Base-by-base conservation (phyloP, 2,113 vertebrate species). In the Tautogolabrus adspersus region DNA sequence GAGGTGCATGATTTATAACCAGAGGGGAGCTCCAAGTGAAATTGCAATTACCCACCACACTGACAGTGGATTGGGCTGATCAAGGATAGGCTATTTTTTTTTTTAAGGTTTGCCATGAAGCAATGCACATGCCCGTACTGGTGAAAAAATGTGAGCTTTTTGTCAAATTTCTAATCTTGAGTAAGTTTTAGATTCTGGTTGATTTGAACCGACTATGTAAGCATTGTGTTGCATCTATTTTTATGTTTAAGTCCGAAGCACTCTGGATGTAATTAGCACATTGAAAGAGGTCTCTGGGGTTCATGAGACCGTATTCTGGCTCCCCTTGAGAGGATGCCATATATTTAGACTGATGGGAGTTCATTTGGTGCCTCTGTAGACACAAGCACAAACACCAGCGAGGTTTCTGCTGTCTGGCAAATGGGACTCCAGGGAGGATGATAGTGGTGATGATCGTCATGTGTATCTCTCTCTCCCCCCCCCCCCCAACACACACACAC, bases 281-380 rank as follows among this genome's bases (percentile, higher is more conserved):
- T 68, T 62, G 73, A 84, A 75, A 12, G 19, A 19, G 37, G 26
- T 84, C 87, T 84, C 87, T 8, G 11, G 78, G 9, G 75, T 83
- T 52, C 6, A 34, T 56, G 26, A 77, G 49, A 59, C 69, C 55
- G 65, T 87, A 80, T 86, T 84, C 22, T 66, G 66, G 23, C 75
- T 80, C 18, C 81, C 79, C 77, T 56, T 61, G 68, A 81, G 81
- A 72, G 18, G 1, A 3, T 37, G 2, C 40, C 6, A 22, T 89
- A 85, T 85, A 83, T 91, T 88, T 88, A 89, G 88, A 79, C 87
- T 23, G 59, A 64, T 12, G 91, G 89, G 89, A 89, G 84, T 92
- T 84, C 56, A 90, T 86, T 82, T 65, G 69, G 63, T 23, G 23
- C 15, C 84, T 34, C 69, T 57, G 54, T 62, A 34, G 79, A 68